Percentiles rank a stretch among this genome's conserved stretches.
These are phyloP conservation scores for Denticeps clupeoides DNA, from an alignment of 2,797 vertebrate genomes.

Conservation along the genomic window DNA sequence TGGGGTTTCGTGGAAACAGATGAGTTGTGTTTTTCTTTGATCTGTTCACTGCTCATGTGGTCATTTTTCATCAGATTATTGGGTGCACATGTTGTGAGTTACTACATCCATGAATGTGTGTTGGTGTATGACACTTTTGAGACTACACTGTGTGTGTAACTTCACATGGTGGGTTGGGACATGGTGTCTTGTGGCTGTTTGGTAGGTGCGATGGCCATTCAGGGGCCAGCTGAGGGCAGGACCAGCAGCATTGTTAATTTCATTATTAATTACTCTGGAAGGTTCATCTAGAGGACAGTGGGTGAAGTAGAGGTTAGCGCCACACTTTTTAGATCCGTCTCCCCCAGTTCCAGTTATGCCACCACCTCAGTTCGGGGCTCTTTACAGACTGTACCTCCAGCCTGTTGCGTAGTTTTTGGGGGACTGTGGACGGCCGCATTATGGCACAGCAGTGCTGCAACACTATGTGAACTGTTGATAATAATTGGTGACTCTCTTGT, in stretches of 20 bases:
- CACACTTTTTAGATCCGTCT: constrained; percentile 24
- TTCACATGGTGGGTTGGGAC: constrained; percentile 23
- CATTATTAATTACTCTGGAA: constrained; percentile 53
- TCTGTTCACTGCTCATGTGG: neutral
- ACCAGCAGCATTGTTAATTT: constrained; percentile 45
- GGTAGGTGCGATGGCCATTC: too few relatives aligned
- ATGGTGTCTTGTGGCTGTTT: constrained; percentile 20
- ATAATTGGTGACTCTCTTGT: too few relatives aligned
- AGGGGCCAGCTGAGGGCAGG: constrained; percentile 1
- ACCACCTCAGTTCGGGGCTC: too few relatives aligned
- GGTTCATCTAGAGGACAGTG: constrained; percentile 56
- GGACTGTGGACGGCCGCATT: too few relatives aligned
- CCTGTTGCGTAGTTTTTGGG: too few relatives aligned
- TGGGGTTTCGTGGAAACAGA: too few relatives aligned
- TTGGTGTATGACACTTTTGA: neutral
- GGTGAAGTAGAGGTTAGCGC: constrained; percentile 53
- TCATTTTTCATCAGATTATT: constrained; percentile 9
- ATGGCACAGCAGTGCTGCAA: too few relatives aligned
- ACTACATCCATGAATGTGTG: neutral
- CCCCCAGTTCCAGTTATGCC: too few relatives aligned
- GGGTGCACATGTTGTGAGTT: neutral
- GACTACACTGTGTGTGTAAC: neutral
- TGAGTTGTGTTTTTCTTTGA: constrained; percentile 1
- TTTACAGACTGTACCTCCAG: too few relatives aligned
- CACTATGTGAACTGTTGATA: too few relatives aligned